phyloP scores from a whole-genome alignment of 2,888 invertebrate species.

The Drosophila fulvimacula region DNA sequence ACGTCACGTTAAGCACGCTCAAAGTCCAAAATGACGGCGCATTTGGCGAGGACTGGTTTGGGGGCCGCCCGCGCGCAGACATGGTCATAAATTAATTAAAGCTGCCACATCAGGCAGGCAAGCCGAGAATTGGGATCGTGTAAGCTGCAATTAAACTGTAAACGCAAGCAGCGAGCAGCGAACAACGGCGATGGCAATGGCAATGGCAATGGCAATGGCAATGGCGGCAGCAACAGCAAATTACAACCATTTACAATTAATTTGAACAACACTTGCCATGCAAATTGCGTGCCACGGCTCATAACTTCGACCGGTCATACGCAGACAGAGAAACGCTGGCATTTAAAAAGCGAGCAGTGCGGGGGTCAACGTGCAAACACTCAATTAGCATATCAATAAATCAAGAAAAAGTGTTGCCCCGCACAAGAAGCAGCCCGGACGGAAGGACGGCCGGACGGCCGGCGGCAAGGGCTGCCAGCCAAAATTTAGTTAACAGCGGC shows the following conservation, averaged over 20 bases:
- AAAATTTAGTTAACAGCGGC: conserved; percentile 78
- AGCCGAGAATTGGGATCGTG: conserved; percentile 44
- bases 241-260: conserved; percentile 80
- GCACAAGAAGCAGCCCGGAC: conserved; percentile 6
- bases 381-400: conserved; percentile 81
- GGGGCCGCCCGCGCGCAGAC: conserved; percentile 36
- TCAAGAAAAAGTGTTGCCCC: conserved; percentile 71
- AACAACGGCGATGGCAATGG: conserved; percentile 39
- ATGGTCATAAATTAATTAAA: conserved; percentile 77
- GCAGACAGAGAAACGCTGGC: conserved; percentile 20
- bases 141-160: conserved; percentile 77
- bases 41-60: conserved; percentile 29
- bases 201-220: conserved; percentile 46
- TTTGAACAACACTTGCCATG: conserved; percentile 74
- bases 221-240: conserved; percentile 52
- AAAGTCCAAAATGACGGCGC: conserved; percentile 66
- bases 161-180: conserved; percentile 69
- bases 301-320: conserved; percentile 62
- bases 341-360: conserved; percentile 57
- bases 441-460: neutral
- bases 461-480: conserved; percentile 49
- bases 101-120: conserved; percentile 41
- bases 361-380: conserved; percentile 70
- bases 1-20: conserved; percentile 78
- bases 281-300: conserved; percentile 79